Base-by-base conservation (phyloP, 2,113 vertebrate species). In the Origma solitaria region DNA sequence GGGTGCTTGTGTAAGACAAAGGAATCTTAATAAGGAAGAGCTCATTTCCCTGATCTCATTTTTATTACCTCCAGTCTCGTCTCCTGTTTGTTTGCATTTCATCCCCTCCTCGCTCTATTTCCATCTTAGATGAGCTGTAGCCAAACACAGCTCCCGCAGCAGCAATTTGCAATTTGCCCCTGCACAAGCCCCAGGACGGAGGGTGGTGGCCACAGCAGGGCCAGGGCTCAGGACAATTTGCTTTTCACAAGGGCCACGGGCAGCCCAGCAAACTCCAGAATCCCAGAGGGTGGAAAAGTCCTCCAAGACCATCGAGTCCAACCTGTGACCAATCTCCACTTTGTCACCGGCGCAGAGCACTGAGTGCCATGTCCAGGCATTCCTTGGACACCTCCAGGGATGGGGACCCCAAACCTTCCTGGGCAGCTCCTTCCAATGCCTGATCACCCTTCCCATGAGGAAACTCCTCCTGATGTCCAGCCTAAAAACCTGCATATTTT, bases 1-100 rank as follows among this genome's bases (percentile, higher is more conserved):
- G 80, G 76, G 47, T 68, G 85, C 91, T 86, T 10, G 85, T 88
- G 58, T 49, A 76, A 95, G 92, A 96, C 96, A 96, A 95, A 94
- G 88, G 93, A 93, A 93, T 94, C 85, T 88, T 92, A 95, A 96
- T 93, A 90, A 92, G 91, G 91, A 86, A 73, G 86, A 92, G 86
- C 79, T 92, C 35, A 2, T 87, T 93, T 82, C 27, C 8, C 80
- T 93, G 93, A 88, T 81, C 95, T 97, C 90, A 1, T 77, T 93
- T 90, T 94, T 93, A 97, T 96, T 97, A 84, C 94, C 90, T 94
- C 62, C 82, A 38, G 57, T 30, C 92, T 86, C 92, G 6, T 53
- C 31, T 30, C 23, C 86, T 92, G 79, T 78, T 94, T 93, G 90
- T 90, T 96, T 95, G 95, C 83, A 23, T 88, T 94, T 91, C 84